Percentiles rank a stretch among this genome's conserved stretches.
Evolutionary conservation across 92 coral and sea anemone species (phyloP).

Genomic region (Siderastrea siderea): DNA sequence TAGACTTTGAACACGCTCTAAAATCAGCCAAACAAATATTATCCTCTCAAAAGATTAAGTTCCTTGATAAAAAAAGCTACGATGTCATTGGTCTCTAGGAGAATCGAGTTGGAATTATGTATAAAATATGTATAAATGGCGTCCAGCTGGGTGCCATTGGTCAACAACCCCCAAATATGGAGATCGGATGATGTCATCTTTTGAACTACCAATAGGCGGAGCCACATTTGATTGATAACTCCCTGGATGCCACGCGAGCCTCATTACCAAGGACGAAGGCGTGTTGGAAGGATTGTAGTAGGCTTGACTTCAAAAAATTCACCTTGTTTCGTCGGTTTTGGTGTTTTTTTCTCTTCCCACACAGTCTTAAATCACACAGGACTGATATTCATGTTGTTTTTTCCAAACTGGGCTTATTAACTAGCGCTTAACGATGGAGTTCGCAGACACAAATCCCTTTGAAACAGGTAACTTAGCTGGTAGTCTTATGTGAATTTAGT

Average conservation of each 20-base stretch:
- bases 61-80: background rate
- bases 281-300: conserved; percentile 23
- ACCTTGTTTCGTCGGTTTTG: background rate
- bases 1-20: background rate
- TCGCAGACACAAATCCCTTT: conserved; percentile 64
- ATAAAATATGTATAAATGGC: background rate
- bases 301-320: background rate
- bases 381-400: background rate
- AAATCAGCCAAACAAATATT: background rate
- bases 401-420: background rate
- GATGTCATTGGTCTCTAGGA: conserved; percentile 3
- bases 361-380: background rate
- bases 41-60: background rate
- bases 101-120: background rate
- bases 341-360: conserved; percentile 5
- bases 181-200: conserved; percentile 58
- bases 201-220: conserved; percentile 65
- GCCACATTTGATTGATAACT: conserved; percentile 52
- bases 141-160: background rate
- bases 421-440: conserved; percentile 51
- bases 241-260: conserved; percentile 51
- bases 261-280: conserved; percentile 20
- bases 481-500: background rate
- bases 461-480: conserved; percentile 64
- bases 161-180: conserved; percentile 50